These are phyloP conservation scores for Aspidapion aeneum DNA, from an alignment of 2,888 invertebrate genomes.

Conservation along the genomic window DNA sequence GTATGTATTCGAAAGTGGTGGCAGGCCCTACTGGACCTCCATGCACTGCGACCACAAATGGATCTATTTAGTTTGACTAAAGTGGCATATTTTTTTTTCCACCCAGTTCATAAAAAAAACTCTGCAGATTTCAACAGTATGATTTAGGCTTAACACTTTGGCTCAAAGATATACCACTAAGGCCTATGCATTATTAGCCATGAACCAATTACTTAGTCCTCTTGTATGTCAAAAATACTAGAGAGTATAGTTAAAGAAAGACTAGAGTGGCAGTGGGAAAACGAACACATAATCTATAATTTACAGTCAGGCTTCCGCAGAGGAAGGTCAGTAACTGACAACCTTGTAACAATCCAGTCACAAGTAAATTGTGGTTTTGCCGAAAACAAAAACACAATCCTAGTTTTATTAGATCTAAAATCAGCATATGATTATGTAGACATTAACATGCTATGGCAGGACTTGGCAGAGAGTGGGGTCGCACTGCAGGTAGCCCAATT, in stretches of 20 bases:
- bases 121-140: too few species aligned
- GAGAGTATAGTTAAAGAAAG: conserved; percentile 1
- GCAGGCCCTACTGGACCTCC: too few species aligned
- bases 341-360: not conserved
- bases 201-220: not conserved
- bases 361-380: not conserved
- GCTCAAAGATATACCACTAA: too few species aligned
- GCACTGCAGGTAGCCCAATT: not conserved
- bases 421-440: not conserved
- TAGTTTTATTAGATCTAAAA: not conserved
- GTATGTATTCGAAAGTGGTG: too few species aligned
- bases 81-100: too few species aligned
- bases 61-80: too few species aligned
- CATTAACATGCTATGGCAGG: not conserved
- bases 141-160: too few species aligned
- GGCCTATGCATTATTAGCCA: too few species aligned
- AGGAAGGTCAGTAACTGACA: not conserved
- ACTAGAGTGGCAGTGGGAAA: not conserved
- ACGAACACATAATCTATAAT: not conserved
- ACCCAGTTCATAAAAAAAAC: too few species aligned
- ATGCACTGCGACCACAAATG: too few species aligned
- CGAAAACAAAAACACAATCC: not conserved
- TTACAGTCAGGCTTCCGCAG: not conserved
- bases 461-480: not conserved
- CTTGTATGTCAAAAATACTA: conserved; percentile 6